Base-by-base conservation (phyloP, 2,888 invertebrate genomes). In the Tetheella fluctuosa region DNA sequence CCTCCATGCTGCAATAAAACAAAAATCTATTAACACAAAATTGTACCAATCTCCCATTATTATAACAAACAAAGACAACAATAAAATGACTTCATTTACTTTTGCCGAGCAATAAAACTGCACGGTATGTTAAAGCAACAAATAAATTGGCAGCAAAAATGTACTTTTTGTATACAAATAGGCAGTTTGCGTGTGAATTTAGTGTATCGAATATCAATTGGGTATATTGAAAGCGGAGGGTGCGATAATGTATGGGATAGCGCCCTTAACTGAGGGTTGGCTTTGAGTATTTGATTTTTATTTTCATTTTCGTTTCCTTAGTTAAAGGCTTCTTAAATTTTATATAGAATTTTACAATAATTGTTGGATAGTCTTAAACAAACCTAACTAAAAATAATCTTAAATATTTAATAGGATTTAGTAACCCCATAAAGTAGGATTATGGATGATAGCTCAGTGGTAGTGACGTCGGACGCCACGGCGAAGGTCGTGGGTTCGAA, bases 201-300 rank as follows among this genome's bases (percentile, higher is more conserved):
- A 84, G 81, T 90, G 90, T 90, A 89, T 89, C 90, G 90, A 88
- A 91, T 90, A 89, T 88, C 89, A 89, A 91, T 91, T 88, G 89
- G 79, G 68, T 72, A 70, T 77, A 78, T 81, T 74, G 78, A 71
- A 79, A 48, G 42, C 10, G 76, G 74, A 73, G 70, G 73, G 79
- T 68, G 72, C 75, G 79, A 75, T 82, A 84, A 88, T 80, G 79
- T 82, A 79, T 79, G 76, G 74, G 69, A 70, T 64, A 61, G 71
- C 79, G 77, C 84, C 81, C 81, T 69, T 67, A 70, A 69, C 60
- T 39, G 59, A 73, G 54, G 67, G 60, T 61, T 63, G 57, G 59
- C 34, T 34, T 34, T 57, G 54, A 54, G 59, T 54, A 48, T 53
- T 63, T 56, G 25, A 58, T 56, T 54, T 52, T 57, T 58, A 56